Base-by-base conservation (phyloP, 2,797 vertebrate species). In the Philypnodon macrostomus region DNA sequence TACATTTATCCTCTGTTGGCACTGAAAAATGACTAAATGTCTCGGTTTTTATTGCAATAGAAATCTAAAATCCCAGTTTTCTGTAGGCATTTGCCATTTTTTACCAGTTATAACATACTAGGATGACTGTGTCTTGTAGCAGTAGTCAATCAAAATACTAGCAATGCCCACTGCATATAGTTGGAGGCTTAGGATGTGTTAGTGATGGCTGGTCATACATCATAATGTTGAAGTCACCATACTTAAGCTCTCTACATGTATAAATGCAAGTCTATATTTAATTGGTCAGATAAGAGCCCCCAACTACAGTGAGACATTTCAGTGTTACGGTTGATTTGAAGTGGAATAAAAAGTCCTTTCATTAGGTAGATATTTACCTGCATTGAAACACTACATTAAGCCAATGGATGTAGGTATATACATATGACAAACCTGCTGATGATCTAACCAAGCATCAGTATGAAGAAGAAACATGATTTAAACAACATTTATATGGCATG, bases 11-110 rank as follows among this genome's bases (percentile, higher is more conserved):
- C 29, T 61, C 35, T 36, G 16, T 23, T 49, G 45, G 42, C 54
- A 50, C 47, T 4, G 40, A 63, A 19, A 41, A 58, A 52, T 46
- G 1, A 52, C 26, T 50, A 21, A 13, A 49, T n/a, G 23, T 34
- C 2, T 31, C 26, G 2, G 19, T 53, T n/a, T 7, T 26, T 16
- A 44, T 30, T 47, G 35, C 5, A 27, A 33, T 10, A 47, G 45
- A 41, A 35, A 40, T 13, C 14, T 16, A 29, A 14, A 57, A 47
- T 64, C 29, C 1, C 16, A 40, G 10, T n/a, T n/a, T n/a, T n/a
- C n/a, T n/a, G n/a, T n/a, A n/a, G n/a, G n/a, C n/a, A n/a, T n/a
- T 47, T 2, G 11, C 35, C 2, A 26, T 21, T 35, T 50, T 46
- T 11, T 23, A 33, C 30, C 14, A 9, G 13, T 23, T 23, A 11